Conservation (phyloP, 2,888 invertebrate species). For the Phalangium opilio region DNA sequence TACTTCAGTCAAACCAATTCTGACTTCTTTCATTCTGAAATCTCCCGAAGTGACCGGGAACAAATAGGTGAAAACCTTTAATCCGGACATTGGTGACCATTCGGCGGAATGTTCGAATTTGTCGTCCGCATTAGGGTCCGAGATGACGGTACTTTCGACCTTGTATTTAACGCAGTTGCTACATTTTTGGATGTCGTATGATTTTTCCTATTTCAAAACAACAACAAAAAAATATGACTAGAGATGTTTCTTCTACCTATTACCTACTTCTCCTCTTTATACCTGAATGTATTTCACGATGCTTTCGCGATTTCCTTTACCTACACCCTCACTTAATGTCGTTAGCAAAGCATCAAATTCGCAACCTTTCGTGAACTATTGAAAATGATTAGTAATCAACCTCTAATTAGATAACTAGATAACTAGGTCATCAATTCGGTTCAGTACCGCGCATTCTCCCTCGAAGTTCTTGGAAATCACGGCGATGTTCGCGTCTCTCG, state of each 20-base stretch:
- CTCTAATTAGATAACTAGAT: too few species aligned
- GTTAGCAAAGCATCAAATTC: background rate
- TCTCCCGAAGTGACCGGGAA: conserved; percentile 14
- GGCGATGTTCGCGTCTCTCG: conserved; percentile 13
- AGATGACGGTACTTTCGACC: conserved; percentile 10
- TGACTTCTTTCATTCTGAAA: conserved; percentile 12
- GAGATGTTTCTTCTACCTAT: too few species aligned
- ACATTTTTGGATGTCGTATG: conserved; percentile 7
- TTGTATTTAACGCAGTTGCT: conserved; percentile 10
- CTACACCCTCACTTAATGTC: background rate
- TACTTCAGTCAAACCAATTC: conserved; percentile 17
- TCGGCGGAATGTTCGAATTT: conserved; percentile 12
- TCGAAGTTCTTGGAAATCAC: background rate
- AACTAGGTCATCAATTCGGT: too few species aligned
- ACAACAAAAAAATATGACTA: too few species aligned
- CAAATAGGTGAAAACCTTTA: conserved; percentile 7
- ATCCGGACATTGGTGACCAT: conserved; percentile 17
- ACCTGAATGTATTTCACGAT: background rate
- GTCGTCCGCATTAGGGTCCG: background rate
- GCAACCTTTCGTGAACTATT: background rate
- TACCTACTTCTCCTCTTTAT: too few species aligned
- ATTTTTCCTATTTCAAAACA: conserved; percentile 9
- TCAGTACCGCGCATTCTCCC: too few species aligned
- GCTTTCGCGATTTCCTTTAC: background rate
- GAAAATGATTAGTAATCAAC: too few species aligned